These are phyloP conservation scores for Drosophila pallidifrons DNA, from an alignment of 1,140 invertebrate species.

Conservation along the genomic window DNA sequence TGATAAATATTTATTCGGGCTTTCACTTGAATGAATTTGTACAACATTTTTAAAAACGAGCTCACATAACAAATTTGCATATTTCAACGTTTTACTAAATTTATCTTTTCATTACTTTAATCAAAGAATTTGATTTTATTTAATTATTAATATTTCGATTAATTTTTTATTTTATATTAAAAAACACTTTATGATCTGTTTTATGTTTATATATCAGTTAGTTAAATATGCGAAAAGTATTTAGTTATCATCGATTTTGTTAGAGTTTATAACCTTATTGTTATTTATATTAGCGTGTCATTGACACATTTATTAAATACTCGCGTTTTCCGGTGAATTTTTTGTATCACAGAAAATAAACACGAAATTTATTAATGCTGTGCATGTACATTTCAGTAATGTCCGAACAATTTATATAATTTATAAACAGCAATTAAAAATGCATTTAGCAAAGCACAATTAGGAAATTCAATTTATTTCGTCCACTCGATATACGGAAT, in stretches of 20 bases:
- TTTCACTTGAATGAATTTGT: too few relatives aligned
- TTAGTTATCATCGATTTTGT: neutral
- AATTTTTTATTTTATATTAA: too few relatives aligned
- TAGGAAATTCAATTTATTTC: neutral
- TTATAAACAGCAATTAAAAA: slow-evolving; percentile 33
- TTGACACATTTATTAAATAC: slow-evolving; percentile 2
- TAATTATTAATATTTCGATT: too few relatives aligned
- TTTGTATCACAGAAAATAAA: slow-evolving; percentile 9
- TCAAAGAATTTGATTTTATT: too few relatives aligned
- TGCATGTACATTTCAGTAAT: slow-evolving; percentile 14
- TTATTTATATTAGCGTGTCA: neutral
- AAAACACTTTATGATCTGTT: too few relatives aligned
- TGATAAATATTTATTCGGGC: too few relatives aligned
- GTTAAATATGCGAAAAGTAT: neutral
- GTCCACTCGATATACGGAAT: slow-evolving; percentile 12
- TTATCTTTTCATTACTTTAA: too few relatives aligned
- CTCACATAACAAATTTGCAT: too few relatives aligned
- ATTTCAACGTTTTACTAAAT: too few relatives aligned
- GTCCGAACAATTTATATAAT: slow-evolving; percentile 16
- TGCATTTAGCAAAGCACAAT: slow-evolving; percentile 8
- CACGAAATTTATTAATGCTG: slow-evolving; percentile 18
- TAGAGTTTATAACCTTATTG: neutral
- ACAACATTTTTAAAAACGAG: too few relatives aligned
- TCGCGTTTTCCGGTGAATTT: neutral
- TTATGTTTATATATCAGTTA: too few relatives aligned